Evolutionary conservation across 2,113 vertebrate species (phyloP).

Genomic region (Indicator maculatus): DNA sequence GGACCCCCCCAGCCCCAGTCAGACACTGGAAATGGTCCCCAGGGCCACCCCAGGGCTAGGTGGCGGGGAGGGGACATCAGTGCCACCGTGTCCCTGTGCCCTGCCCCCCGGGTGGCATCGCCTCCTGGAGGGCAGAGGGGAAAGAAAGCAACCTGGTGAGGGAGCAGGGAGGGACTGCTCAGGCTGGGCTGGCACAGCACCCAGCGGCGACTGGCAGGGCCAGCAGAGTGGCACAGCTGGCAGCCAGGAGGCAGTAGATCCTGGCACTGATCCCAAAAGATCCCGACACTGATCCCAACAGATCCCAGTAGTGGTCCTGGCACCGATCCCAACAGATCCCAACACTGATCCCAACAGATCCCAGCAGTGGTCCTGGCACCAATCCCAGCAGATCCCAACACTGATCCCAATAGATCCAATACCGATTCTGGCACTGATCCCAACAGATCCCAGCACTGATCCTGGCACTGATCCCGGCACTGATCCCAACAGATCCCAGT

Average conservation of each 20-base stretch:
- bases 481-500: neutral
- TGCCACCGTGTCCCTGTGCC: neutral
- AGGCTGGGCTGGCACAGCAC: neutral
- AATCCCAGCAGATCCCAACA: neutral
- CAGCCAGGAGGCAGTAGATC: neutral
- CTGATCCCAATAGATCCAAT: neutral
- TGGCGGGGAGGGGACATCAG: neutral
- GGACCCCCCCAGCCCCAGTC: neutral
- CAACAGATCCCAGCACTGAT: neutral
- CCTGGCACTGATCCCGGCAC: neutral
- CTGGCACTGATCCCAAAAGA: no score
- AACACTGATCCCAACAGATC: neutral
- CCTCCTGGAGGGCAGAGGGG: no score
- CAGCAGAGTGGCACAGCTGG: neutral
- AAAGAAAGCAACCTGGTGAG: neutral
- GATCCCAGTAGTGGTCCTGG: no score
- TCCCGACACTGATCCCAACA: no score
- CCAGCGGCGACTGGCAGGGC: neutral
- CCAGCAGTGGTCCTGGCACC: rapidly evolving
- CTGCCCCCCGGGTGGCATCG: neutral
- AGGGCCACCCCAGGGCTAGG: neutral
- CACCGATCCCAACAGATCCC: neutral
- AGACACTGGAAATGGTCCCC: neutral
- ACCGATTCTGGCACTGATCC: neutral
- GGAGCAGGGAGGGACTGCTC: neutral